Conservation (phyloP, 2,888 invertebrate species). For the Nipponacmea schrenckii region DNA sequence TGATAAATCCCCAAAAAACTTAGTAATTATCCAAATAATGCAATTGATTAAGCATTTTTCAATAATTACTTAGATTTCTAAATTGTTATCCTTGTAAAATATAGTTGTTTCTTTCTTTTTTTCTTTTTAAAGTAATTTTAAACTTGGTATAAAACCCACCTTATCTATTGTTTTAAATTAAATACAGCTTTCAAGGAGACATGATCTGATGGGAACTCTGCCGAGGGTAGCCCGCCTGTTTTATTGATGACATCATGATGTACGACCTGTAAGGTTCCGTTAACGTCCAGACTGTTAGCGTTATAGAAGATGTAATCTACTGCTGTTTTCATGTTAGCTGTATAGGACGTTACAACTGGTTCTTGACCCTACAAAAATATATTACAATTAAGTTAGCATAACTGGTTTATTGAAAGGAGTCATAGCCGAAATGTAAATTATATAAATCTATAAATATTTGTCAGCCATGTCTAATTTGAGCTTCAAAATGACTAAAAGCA, state of each 20-base stretch:
- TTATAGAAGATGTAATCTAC: conserved; percentile 65
- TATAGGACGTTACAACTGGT: conserved; percentile 52
- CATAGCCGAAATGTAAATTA: too few relatives aligned
- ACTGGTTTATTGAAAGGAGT: too few relatives aligned
- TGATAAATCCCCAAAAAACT: too few relatives aligned
- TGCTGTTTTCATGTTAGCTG: conserved; percentile 41
- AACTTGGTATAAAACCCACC: neutral
- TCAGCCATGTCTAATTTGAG: too few relatives aligned
- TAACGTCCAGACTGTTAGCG: conserved; percentile 45
- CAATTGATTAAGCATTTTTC: too few relatives aligned
- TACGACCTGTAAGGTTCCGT: conserved; percentile 52
- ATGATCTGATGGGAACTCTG: conserved; percentile 64
- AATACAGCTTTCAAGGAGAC: conserved; percentile 60
- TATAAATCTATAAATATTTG: too few relatives aligned
- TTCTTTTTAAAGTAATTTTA: too few relatives aligned
- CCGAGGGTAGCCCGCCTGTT: conserved; percentile 55
- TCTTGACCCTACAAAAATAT: conserved; percentile 53
- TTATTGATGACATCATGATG: conserved; percentile 39
- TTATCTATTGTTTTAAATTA: conserved; percentile 38
- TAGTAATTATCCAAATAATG: too few relatives aligned
- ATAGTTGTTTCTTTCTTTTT: too few relatives aligned
- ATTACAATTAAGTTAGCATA: neutral
- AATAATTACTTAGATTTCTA: too few relatives aligned
- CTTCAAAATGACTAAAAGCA: too few relatives aligned
- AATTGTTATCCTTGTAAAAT: too few relatives aligned